Evolutionary conservation across 2,113 vertebrate species (phyloP).

Genomic region (Oceanites oceanicus): DNA sequence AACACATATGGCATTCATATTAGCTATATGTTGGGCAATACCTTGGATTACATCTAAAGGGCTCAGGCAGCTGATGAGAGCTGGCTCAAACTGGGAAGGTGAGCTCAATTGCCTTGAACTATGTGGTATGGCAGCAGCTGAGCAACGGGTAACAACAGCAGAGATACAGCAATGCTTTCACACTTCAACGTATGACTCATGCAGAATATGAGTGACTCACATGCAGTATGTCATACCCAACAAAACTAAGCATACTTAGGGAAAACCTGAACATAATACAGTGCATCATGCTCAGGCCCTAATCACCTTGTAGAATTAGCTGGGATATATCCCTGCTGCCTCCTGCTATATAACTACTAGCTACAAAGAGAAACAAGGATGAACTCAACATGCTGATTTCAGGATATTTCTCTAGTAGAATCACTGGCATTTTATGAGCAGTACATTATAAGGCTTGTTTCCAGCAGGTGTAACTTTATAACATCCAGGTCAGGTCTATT

Average conservation of each 20-base stretch:
- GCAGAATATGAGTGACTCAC: constrained; percentile 53
- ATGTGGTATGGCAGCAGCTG: constrained; percentile 44
- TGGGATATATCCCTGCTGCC: background rate
- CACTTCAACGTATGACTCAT: constrained; percentile 65
- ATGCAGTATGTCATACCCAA: constrained; percentile 46
- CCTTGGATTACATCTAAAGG: background rate
- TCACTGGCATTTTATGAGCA: constrained; percentile 29
- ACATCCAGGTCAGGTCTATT: constrained; percentile 59
- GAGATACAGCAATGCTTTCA: constrained; percentile 58
- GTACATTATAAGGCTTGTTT: constrained; percentile 50
- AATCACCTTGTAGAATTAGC: background rate
- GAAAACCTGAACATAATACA: constrained; percentile 12
- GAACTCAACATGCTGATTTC: constrained; percentile 18
- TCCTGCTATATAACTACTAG: background rate
- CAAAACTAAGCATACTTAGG: background rate
- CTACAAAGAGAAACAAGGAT: background rate
- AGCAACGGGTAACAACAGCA: constrained; percentile 53
- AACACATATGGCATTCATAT: background rate
- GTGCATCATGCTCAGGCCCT: background rate
- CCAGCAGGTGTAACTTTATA: constrained; percentile 50
- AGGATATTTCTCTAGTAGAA: constrained; percentile 29
- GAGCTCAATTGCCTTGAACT: constrained; percentile 37
- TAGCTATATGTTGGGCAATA: background rate
- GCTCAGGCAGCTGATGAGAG: background rate
- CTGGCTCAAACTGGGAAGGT: constrained; percentile 42